Evolutionary conservation across 2,797 vertebrate genomes (phyloP).

Genomic region (Gambusia yucatana): DNA sequence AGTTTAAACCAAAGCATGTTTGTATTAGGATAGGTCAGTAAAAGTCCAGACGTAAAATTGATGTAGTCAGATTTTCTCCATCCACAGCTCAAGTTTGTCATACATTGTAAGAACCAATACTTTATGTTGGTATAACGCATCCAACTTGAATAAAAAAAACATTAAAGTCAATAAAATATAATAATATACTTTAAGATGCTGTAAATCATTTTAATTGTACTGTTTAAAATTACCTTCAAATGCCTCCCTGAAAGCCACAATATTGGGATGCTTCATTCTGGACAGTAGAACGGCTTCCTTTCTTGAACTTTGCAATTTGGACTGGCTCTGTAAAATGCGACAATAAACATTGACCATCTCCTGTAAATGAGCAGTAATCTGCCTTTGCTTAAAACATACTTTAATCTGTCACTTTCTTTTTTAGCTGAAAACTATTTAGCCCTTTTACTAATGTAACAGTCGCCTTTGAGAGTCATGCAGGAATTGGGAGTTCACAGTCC

Average conservation of each 20-base stretch:
- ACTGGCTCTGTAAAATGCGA: constrained; percentile 76
- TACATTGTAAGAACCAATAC: neutral
- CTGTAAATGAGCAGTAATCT: constrained; percentile 33
- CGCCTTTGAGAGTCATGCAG: neutral
- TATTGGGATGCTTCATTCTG: constrained; percentile 91
- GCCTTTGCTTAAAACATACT: neutral
- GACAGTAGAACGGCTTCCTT: constrained; percentile 89
- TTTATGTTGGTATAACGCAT: neutral
- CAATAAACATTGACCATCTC: constrained; percentile 11
- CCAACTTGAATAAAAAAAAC: neutral
- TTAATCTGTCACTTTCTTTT: neutral
- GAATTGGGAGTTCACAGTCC: too few species aligned
- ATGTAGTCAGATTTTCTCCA: neutral
- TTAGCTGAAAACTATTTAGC: neutral
- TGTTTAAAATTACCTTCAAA: constrained; percentile 85
- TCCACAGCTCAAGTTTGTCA: neutral
- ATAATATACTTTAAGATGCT: neutral
- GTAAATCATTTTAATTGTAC: constrained; percentile 1
- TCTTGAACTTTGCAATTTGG: constrained; percentile 77
- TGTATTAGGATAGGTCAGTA: neutral
- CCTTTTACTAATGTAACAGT: neutral
- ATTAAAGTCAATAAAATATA: neutral
- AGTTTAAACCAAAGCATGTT: neutral
- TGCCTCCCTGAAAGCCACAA: constrained; percentile 89
- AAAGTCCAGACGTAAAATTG: neutral